A percentile compares a stretch with the other conserved stretches of the same genome.
Evolutionary conservation across 2,797 vertebrate genomes (phyloP).

Genomic region (Ispidina picta): DNA sequence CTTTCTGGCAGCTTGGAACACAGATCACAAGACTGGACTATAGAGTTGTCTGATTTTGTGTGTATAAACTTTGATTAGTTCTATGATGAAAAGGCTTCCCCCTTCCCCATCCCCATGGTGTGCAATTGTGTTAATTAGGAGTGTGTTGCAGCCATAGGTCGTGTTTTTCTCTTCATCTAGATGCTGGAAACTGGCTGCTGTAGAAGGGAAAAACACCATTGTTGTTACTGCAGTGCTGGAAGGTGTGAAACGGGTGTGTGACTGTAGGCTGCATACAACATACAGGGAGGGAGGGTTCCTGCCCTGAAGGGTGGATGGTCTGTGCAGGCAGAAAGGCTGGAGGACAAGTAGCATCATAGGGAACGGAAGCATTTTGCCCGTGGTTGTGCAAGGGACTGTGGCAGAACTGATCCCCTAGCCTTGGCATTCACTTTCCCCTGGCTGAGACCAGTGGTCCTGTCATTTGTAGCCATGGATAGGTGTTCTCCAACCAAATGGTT

Average conservation of each 20-base stretch:
- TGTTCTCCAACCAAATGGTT: not conserved
- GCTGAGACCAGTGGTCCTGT: not conserved
- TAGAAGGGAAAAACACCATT: not conserved
- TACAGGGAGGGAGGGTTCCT: not conserved
- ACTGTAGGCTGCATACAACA: not conserved
- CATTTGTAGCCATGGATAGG: not conserved
- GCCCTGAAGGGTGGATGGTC: not conserved
- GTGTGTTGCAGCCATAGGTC: not conserved
- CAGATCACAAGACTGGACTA: conserved; percentile 23
- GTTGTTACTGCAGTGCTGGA: not conserved
- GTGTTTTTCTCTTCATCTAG: not conserved
- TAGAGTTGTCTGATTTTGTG: not conserved
- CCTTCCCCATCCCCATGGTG: not conserved
- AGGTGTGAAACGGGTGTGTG: not conserved
- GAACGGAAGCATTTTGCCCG: not conserved
- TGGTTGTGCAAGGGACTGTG: not conserved
- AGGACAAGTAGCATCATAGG: not conserved
- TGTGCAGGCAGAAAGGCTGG: not conserved
- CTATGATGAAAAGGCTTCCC: not conserved
- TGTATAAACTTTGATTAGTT: conserved; percentile 16
- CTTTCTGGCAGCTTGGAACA: conserved; percentile 31
- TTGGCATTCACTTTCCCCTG: not conserved
- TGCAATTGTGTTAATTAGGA: conserved; percentile 1
- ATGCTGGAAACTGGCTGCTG: not conserved
- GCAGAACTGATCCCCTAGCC: not conserved